These are phyloP conservation scores for Eupithecia subfuscata DNA, from an alignment of 2,888 invertebrate species.

Conservation along the genomic window DNA sequence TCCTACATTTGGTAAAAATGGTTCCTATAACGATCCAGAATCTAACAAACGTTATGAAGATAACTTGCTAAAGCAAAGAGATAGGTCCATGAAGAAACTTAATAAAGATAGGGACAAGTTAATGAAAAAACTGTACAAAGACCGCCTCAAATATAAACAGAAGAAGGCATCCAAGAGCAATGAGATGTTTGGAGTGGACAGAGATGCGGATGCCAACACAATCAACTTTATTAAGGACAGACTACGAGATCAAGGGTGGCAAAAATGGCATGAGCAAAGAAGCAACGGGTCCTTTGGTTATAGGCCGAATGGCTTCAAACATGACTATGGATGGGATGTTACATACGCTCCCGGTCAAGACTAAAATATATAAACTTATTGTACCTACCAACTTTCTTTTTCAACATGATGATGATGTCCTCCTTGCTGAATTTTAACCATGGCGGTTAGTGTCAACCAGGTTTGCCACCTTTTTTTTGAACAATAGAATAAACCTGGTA, in stretches of 20 bases:
- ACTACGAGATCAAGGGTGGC: background rate
- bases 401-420: too few relatives aligned
- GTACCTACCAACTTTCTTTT: too few relatives aligned
- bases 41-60: background rate
- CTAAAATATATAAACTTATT: background rate
- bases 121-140: background rate
- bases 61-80: background rate
- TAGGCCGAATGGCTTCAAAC: accelerated
- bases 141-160: background rate
- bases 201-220: background rate
- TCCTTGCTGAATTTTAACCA: too few relatives aligned
- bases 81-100: background rate
- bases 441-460: too few relatives aligned
- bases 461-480: too few relatives aligned
- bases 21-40: background rate
- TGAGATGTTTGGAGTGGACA: background rate
- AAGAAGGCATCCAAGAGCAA: background rate
- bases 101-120: background rate
- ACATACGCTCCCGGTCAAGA: background rate
- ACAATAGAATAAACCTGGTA: too few relatives aligned
- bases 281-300: background rate
- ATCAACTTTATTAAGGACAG: background rate
- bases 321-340: background rate
- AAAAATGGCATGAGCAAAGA: background rate
- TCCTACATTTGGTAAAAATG: background rate